phyloP scores from a whole-genome alignment of 1,140 invertebrate species.

The Aphaenogaster floridana region DNA sequence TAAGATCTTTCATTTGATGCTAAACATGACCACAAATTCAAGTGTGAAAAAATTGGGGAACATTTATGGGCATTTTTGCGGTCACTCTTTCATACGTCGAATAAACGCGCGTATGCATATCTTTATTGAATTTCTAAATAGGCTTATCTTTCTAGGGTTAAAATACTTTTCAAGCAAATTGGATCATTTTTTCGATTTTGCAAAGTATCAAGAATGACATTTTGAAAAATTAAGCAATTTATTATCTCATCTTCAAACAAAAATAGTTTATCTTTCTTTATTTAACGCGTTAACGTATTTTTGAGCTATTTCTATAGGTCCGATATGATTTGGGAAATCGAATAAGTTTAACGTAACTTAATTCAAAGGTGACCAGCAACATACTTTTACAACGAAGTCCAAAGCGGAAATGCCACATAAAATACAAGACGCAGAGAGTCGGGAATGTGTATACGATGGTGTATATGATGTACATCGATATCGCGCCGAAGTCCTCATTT shows the following conservation, averaged over 20 bases:
- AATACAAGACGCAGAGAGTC: conserved; percentile 45
- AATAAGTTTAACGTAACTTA: conserved; percentile 5
- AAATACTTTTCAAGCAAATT: not conserved
- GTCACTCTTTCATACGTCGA: no score
- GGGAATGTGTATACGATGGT: conserved; percentile 59
- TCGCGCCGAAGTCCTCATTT: conserved; percentile 76
- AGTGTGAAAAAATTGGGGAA: no score
- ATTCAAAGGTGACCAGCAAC: not conserved
- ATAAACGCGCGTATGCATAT: no score
- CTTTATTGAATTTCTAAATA: no score
- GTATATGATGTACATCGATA: conserved; percentile 73
- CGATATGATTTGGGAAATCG: not conserved
- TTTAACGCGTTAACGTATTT: not conserved
- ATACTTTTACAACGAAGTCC: not conserved
- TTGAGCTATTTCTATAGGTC: not conserved
- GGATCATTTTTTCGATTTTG: not conserved
- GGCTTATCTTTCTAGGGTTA: no score
- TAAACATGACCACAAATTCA: no score
- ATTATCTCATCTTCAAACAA: not conserved
- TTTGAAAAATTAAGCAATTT: not conserved
- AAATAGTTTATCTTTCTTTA: not conserved
- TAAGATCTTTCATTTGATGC: no score
- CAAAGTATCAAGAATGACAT: not conserved
- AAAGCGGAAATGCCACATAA: conserved; percentile 18
- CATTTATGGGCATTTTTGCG: no score